Evolutionary conservation across 2,113 vertebrate species (phyloP), one percentile per base, ranked within the genome.

Genomic region (Urocitellus parryii): DNA sequence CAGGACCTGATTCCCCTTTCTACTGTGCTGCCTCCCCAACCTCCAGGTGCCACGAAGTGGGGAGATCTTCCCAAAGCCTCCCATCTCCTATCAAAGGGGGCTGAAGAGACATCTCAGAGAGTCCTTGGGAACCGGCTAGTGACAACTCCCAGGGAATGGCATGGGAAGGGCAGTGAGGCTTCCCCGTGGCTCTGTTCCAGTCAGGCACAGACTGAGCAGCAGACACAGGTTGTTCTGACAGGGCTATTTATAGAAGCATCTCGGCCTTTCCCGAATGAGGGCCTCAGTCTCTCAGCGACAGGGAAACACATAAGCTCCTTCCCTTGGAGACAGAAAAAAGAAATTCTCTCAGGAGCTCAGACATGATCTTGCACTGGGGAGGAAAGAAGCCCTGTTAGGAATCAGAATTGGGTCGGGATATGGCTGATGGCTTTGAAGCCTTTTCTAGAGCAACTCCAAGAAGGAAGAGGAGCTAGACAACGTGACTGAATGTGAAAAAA

Each of bases 181-280:
- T 45, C 91, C 29, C 70, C 0, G 5, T 2, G 39, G 13, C 56
- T 72, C 34, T 0, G 13, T 32, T 39, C 83, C 68, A 68, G 85
- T 45, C 87, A 39, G 53, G 81, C 45, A n/a, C 95, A 7, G 53
- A 0, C 86, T 5, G 34, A 56, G 67, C 24, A n/a, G 77, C 65
- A 76, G 72, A 89, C 42, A 68, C 90, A 85, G 96, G 93, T 79
- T 53, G 90, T 29, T 85, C 94, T 73, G 78, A 97, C 53, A 67
- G 61, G 87, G 73, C 94, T 96, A 97, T 97, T 97, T 95, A 98
- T 93, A 97, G 90, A 58, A 10, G 2, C 82, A 0, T 39, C 89
- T 78, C 2, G 12, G 67, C 51, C 56, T 90, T 87, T 95, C 90
- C 72, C 2, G 0, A 20, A 48, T 1, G 45, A 68, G 73, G 58